phyloP scores from a whole-genome alignment of 2,113 vertebrate genomes.

The Ailuropoda melanoleuca region DNA sequence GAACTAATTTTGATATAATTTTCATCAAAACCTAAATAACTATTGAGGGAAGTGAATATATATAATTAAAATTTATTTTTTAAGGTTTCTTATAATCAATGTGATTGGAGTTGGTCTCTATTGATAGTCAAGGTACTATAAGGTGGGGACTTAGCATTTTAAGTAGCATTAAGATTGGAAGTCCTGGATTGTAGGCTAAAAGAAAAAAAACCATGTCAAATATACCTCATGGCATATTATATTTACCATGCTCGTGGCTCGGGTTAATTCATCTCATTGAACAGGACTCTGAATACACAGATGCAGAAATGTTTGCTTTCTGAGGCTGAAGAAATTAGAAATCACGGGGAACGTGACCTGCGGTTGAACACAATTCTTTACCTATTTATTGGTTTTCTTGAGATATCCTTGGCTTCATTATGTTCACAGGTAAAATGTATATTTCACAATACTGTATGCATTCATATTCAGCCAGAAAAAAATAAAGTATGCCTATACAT shows the following conservation, averaged over 20 bases:
- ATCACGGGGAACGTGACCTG: not conserved
- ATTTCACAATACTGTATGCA: not conserved
- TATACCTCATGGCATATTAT: not conserved
- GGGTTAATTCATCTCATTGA: not conserved
- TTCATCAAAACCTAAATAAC: not conserved
- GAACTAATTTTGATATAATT: not conserved
- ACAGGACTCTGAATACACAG: not conserved
- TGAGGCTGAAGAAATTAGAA: not conserved
- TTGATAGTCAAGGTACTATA: not conserved
- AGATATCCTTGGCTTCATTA: not conserved
- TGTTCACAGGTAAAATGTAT: not conserved
- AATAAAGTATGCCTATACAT: not conserved
- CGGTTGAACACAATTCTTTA: not conserved
- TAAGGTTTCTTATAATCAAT: not conserved
- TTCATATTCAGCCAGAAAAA: not conserved
- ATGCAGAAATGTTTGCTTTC: not conserved
- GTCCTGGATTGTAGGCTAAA: not conserved
- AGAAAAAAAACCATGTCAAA: not conserved
- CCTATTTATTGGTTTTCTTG: conserved; percentile 10
- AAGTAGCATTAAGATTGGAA: not conserved
- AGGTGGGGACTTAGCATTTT: not conserved
- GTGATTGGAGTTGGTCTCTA: not conserved
- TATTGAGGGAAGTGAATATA: not conserved
- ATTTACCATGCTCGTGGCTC: not conserved
- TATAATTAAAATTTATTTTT: not conserved